Conservation (phyloP, 2,888 invertebrate genomes). For the Nymphalis polychloros region DNA sequence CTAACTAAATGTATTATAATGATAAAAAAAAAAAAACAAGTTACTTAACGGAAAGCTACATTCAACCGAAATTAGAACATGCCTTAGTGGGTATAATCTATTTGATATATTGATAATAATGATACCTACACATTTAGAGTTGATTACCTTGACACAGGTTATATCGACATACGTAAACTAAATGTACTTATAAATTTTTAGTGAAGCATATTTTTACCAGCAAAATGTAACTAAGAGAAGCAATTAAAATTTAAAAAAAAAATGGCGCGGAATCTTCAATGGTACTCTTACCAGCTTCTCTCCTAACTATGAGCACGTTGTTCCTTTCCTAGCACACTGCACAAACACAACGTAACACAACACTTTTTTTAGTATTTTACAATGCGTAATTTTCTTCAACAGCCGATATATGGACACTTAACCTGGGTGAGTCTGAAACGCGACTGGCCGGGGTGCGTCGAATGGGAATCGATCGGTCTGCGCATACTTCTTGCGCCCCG, state of each 20-base stretch:
- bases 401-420: constrained; percentile 44
- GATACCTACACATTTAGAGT: constrained; percentile 9
- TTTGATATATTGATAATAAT: constrained; percentile 26
- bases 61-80: constrained; percentile 18
- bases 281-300: constrained; percentile 39
- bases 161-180: background rate
- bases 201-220: background rate
- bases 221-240: constrained; percentile 4
- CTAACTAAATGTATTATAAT: no score
- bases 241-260: constrained; percentile 7
- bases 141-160: constrained; percentile 25
- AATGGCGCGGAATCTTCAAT: constrained; percentile 10
- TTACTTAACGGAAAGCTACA: background rate
- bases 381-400: constrained; percentile 66
- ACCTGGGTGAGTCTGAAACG: constrained; percentile 53
- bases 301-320: constrained; percentile 17
- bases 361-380: constrained; percentile 47
- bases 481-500: constrained; percentile 66
- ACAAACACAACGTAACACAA: constrained; percentile 47
- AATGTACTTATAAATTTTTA: constrained; percentile 3
- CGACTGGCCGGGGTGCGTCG: constrained; percentile 70
- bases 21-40: background rate
- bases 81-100: constrained; percentile 13
- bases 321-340: constrained; percentile 43
- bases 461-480: constrained; percentile 68